Percentiles rank a stretch among this genome's conserved stretches.
Conservation (phyloP, 1,140 invertebrate genomes). For the Leptopilina clavipes region DNA sequence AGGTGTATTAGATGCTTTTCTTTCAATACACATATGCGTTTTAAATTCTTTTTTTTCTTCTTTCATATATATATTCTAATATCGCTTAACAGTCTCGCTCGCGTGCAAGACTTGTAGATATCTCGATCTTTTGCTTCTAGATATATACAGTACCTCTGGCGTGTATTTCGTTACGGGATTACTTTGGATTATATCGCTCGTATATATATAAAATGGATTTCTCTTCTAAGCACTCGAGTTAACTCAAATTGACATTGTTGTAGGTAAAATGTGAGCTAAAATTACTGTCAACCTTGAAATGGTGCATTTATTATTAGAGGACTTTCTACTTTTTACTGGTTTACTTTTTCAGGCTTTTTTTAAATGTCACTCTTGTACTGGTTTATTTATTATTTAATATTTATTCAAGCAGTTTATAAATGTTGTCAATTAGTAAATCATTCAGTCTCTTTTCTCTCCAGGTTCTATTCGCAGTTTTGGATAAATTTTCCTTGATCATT, state of each 20-base stretch:
- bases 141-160: slow-evolving; percentile 26
- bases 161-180: slow-evolving; percentile 17
- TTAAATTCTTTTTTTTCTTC: neutral
- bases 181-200: slow-evolving; percentile 20
- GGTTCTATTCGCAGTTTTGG: too few relatives aligned
- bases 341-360: too few relatives aligned
- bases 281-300: neutral
- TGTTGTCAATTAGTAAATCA: too few relatives aligned
- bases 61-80: neutral
- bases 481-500: too few relatives aligned
- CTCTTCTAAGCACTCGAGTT: neutral
- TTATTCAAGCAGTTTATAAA: too few relatives aligned
- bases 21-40: neutral
- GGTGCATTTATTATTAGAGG: too few relatives aligned
- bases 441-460: too few relatives aligned
- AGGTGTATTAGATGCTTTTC: slow-evolving; percentile 33
- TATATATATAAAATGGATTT: slow-evolving; percentile 1
- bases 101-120: neutral
- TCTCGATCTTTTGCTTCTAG: slow-evolving; percentile 15
- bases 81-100: neutral
- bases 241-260: neutral
- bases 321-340: too few relatives aligned
- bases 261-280: neutral
- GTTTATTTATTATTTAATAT: neutral
- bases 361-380: too few relatives aligned